Percentiles rank a stretch among this genome's conserved stretches.
These are phyloP conservation scores for Sphaerophoria rueppellii DNA, from an alignment of 2,888 invertebrate genomes.

Conservation along the genomic window DNA sequence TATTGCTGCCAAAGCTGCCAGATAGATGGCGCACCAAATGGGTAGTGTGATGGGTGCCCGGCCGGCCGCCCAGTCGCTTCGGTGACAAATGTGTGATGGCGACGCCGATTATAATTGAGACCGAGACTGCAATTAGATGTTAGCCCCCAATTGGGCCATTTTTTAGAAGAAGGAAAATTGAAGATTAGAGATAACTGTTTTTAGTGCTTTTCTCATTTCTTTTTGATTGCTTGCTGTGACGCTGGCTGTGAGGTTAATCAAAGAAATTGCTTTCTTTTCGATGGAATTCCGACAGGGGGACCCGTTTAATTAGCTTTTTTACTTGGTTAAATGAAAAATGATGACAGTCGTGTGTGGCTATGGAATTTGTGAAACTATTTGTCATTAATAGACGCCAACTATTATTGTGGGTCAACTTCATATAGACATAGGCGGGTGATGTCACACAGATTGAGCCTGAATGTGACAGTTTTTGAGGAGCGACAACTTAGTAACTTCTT, in stretches of 20 bases:
- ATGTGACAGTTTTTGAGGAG: too few relatives aligned
- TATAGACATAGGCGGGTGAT: neutral
- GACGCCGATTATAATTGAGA: constrained; percentile 70
- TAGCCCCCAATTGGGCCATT: constrained; percentile 57
- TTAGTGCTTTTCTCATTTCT: constrained; percentile 12
- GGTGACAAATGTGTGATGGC: constrained; percentile 68
- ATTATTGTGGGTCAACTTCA: constrained; percentile 3
- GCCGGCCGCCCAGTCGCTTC: constrained; percentile 29
- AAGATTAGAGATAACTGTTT: constrained; percentile 6
- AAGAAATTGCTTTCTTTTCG: constrained; percentile 55
- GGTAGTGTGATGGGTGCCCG: constrained; percentile 24
- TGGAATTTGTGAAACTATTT: constrained; percentile 19
- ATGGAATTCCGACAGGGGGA: neutral
- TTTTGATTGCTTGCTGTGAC: constrained; percentile 37
- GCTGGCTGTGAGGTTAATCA: constrained; percentile 54
- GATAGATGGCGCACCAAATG: constrained; percentile 57
- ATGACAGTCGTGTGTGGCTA: constrained; percentile 42
- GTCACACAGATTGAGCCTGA: neutral
- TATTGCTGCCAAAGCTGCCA: constrained; percentile 60
- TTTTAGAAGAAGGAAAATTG: constrained; percentile 1
- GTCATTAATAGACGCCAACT: neutral
- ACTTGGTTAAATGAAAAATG: constrained; percentile 49
- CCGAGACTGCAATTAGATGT: constrained; percentile 68
- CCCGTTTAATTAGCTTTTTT: constrained; percentile 60
- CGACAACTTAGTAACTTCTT: too few relatives aligned